phyloP scores from a whole-genome alignment of 2,113 vertebrate genomes.

The Callipepla squamata region DNA sequence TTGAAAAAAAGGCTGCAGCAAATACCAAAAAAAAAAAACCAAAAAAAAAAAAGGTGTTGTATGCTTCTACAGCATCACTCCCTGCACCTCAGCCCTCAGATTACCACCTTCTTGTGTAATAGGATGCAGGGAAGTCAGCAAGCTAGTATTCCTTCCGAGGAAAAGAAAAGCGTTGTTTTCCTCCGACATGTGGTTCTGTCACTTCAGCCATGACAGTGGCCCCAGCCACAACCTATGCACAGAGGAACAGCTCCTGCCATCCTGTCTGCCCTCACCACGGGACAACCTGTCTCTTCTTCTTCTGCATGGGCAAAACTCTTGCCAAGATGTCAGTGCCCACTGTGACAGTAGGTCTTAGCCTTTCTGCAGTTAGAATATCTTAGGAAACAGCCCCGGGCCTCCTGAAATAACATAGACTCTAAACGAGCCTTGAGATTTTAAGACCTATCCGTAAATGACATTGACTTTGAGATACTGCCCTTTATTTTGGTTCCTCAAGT shows the following conservation, averaged over 20 bases:
- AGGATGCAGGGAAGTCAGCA: background rate
- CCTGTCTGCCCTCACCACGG: background rate
- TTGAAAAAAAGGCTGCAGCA: background rate
- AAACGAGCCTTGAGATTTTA: background rate
- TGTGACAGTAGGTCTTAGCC: background rate
- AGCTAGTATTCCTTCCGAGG: background rate
- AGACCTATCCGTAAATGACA: background rate
- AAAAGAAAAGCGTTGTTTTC: background rate
- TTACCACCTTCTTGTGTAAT: background rate
- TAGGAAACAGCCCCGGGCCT: background rate
- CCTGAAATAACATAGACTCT: background rate
- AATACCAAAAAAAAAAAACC: background rate
- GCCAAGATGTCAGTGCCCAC: background rate
- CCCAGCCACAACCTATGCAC: background rate
- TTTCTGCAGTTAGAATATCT: constrained; percentile 22
- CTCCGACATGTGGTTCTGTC: background rate
- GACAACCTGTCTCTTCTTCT: background rate
- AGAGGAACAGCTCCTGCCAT: background rate
- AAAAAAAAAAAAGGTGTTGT: background rate
- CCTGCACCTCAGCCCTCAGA: background rate
- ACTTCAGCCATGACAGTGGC: background rate
- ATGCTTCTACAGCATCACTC: accelerated
- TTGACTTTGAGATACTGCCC: background rate
- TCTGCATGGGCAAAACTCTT: constrained; percentile 7
- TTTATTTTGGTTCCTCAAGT: background rate